Conservation (phyloP, 92 coral and sea anemone species). For the Porites rus region DNA sequence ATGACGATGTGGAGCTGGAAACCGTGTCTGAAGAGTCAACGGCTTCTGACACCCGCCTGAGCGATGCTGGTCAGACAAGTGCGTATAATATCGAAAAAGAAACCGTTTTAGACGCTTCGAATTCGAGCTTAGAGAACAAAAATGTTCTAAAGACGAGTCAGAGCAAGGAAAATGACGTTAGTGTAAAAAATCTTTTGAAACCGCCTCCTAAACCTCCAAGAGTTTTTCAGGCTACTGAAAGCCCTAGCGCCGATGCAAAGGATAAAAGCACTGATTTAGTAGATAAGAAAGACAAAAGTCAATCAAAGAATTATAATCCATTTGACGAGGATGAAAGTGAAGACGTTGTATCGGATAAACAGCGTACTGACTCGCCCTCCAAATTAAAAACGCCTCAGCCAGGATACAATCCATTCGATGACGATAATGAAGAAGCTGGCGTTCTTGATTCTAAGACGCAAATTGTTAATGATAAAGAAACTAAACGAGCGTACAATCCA, state of each 20-base stretch:
- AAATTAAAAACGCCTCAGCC: slow-evolving; percentile 32
- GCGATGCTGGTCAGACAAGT: background rate
- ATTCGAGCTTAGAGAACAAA: background rate
- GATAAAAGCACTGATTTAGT: background rate
- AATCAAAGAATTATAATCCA: slow-evolving; percentile 72
- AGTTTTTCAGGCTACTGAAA: background rate
- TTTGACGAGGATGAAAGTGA: slow-evolving; percentile 72
- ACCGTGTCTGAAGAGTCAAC: slow-evolving; percentile 1
- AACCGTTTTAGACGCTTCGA: background rate
- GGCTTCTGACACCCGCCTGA: background rate
- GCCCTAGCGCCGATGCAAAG: background rate
- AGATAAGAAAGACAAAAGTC: slow-evolving; percentile 4
- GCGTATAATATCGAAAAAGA: background rate
- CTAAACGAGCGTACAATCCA: slow-evolving; percentile 70
- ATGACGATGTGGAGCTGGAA: slow-evolving; percentile 7
- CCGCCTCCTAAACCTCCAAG: slow-evolving; percentile 74
- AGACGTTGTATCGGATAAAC: slow-evolving; percentile 24
- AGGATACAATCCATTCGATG: slow-evolving; percentile 85
- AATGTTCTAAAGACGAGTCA: background rate
- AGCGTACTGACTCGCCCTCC: slow-evolving; percentile 2
- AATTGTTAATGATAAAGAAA: slow-evolving; percentile 24
- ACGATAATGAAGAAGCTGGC: slow-evolving; percentile 70
- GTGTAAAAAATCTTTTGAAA: background rate
- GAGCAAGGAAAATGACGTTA: slow-evolving; percentile 2
- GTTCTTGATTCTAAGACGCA: slow-evolving; percentile 11